Evolutionary conservation across 1,140 invertebrate species (phyloP).

Genomic region (Drosophila bocki): DNA sequence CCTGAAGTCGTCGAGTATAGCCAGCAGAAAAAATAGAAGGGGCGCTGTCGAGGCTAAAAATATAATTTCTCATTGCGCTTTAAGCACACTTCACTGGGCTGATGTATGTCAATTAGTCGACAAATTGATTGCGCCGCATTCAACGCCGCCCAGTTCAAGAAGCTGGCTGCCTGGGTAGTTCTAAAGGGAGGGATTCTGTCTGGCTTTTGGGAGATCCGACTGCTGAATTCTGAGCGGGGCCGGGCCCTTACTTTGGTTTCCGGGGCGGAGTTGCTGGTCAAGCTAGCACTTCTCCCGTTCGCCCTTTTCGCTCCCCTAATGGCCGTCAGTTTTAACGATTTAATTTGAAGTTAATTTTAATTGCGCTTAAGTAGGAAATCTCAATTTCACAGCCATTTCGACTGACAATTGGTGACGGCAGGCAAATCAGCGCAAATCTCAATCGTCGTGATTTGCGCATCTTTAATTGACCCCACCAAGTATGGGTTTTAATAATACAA

Average conservation of each 20-base stretch:
- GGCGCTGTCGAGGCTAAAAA: slow-evolving; percentile 54
- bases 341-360: slow-evolving; percentile 78
- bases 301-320: slow-evolving; percentile 43
- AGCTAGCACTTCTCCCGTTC: slow-evolving; percentile 15
- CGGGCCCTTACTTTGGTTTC: slow-evolving; percentile 13
- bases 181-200: slow-evolving; percentile 20
- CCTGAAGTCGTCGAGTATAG: slow-evolving; percentile 4
- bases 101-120: slow-evolving; percentile 79
- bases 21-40: not conserved
- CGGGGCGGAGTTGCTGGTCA: slow-evolving; percentile 45
- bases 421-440: slow-evolving; percentile 60
- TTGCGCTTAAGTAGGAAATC: slow-evolving; percentile 78
- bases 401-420: slow-evolving; percentile 48
- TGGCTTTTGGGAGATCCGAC: slow-evolving; percentile 12
- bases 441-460: slow-evolving; percentile 43
- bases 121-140: slow-evolving; percentile 71
- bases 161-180: slow-evolving; percentile 24
- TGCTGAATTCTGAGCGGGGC: not conserved
- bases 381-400: slow-evolving; percentile 76
- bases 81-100: slow-evolving; percentile 62
- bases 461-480: slow-evolving; percentile 47
- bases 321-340: slow-evolving; percentile 46
- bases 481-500: not conserved
- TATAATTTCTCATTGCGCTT: slow-evolving; percentile 67
- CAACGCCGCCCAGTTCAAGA: slow-evolving; percentile 48